phyloP scores from a whole-genome alignment of 1,140 invertebrate genomes.

The Lordiphosa stackelbergi region DNA sequence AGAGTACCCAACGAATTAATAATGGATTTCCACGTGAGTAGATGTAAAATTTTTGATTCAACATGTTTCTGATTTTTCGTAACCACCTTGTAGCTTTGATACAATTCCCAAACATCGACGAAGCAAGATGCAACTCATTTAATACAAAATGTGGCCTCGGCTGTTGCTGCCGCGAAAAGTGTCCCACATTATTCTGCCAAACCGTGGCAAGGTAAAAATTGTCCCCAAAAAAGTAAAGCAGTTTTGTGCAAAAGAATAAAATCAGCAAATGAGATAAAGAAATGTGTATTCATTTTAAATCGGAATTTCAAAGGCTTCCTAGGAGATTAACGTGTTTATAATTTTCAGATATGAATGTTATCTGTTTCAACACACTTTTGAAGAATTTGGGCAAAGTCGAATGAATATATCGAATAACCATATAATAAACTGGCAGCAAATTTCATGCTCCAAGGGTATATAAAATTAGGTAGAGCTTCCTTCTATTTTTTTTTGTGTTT shows the following conservation, averaged over 20 bases:
- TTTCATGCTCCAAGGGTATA: too few species aligned
- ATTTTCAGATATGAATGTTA: too few species aligned
- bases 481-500: too few species aligned
- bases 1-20: background rate
- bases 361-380: too few species aligned
- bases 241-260: background rate
- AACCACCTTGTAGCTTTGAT: slow-evolving; percentile 3
- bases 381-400: too few species aligned
- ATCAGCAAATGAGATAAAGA: too few species aligned
- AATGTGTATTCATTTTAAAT: too few species aligned
- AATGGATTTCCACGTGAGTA: slow-evolving; percentile 1
- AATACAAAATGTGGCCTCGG: slow-evolving; percentile 24
- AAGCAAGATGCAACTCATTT: background rate
- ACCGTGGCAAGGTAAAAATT: background rate
- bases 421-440: too few species aligned
- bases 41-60: background rate
- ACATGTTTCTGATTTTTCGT: background rate
- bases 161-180: slow-evolving; percentile 33
- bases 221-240: background rate
- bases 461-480: too few species aligned
- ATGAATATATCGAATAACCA: too few species aligned
- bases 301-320: too few species aligned
- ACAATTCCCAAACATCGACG: background rate
- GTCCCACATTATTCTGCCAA: slow-evolving; percentile 22
- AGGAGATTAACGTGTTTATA: too few species aligned